These are phyloP conservation scores for Flexamia atlantica DNA, from an alignment of 2,888 invertebrate species.

Conservation along the genomic window DNA sequence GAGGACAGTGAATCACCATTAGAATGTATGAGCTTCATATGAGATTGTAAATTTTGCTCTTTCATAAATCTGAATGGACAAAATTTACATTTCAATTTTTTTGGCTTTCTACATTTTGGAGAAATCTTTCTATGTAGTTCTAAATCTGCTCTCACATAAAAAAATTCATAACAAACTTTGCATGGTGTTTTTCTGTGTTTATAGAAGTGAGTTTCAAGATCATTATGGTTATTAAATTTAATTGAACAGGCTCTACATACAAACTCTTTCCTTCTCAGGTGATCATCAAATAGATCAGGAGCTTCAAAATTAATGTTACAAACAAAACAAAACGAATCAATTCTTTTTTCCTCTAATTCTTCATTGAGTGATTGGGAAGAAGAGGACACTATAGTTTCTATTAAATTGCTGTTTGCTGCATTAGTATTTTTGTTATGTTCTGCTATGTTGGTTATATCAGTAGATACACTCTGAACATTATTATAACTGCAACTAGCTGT, in stretches of 20 bases:
- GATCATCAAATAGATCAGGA: background rate
- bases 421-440: background rate
- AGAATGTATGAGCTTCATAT: background rate
- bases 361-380: background rate
- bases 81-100: background rate
- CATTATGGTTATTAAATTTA: background rate
- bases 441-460: too few relatives aligned
- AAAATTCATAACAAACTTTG: background rate
- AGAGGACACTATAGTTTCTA: background rate
- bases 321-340: background rate
- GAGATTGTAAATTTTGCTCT: background rate
- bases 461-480: background rate
- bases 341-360: background rate
- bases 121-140: background rate
- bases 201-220: background rate
- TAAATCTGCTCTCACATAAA: background rate
- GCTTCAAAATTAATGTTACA: background rate
- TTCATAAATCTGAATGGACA: conserved; percentile 7
- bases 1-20: background rate
- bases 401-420: background rate
- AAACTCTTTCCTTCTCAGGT: background rate
- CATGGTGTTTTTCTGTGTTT: background rate
- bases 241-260: background rate
- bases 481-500: background rate
- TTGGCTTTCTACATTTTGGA: background rate